Evolutionary conservation across 2,797 vertebrate genomes (phyloP).

Genomic region (Luscinia megarhynchos): DNA sequence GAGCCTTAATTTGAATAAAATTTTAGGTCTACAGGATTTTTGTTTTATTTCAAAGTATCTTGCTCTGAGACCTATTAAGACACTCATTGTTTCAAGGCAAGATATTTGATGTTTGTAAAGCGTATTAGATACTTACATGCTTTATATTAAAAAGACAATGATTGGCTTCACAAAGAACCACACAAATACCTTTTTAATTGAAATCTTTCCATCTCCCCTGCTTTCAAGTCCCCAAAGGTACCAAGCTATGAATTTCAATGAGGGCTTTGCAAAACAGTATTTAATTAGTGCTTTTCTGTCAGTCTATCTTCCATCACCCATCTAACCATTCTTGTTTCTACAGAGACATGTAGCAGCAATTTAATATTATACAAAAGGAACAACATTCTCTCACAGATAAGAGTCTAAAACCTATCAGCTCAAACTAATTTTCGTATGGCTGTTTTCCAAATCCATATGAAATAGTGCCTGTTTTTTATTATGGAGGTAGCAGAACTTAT

Average conservation of each 20-base stretch:
- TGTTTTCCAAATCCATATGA: not conserved
- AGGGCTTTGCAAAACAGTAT: constrained; percentile 76
- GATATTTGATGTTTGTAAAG: constrained; percentile 1
- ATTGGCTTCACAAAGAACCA: constrained; percentile 45
- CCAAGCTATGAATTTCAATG: constrained; percentile 88
- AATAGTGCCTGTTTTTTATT: not conserved
- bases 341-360: not conserved
- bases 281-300: constrained; percentile 56
- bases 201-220: constrained; percentile 78
- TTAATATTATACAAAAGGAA: constrained; percentile 6
- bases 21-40: not conserved
- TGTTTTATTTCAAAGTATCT: constrained; percentile 6
- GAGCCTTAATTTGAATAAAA: not conserved
- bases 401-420: not conserved
- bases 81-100: constrained; percentile 18
- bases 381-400: constrained; percentile 35
- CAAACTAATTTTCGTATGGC: not conserved
- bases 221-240: constrained; percentile 78
- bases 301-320: constrained; percentile 31
- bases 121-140: not conserved
- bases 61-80: not conserved
- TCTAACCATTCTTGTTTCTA: constrained; percentile 36
- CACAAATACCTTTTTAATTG: constrained; percentile 86
- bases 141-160: constrained; percentile 45
- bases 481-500: not conserved